Evolutionary conservation across 2,797 vertebrate species (phyloP).

Genomic region (Argentina silus): DNA sequence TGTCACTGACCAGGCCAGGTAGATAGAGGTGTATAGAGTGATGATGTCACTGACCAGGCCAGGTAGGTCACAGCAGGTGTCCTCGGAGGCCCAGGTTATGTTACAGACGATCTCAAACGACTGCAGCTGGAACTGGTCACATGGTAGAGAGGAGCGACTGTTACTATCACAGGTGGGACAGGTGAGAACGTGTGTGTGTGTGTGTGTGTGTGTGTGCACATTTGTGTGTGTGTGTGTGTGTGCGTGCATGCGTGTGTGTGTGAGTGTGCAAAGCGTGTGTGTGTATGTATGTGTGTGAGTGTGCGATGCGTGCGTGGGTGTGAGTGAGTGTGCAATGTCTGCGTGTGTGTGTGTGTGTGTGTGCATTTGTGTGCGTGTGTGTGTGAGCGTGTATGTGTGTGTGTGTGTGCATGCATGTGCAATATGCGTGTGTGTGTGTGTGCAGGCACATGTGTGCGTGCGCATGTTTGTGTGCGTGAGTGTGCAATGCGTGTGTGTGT

Average conservation of each 20-base stretch:
- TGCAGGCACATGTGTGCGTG: too few species aligned
- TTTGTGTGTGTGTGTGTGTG: neutral
- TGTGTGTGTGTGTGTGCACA: neutral
- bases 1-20: slow-evolving; percentile 70
- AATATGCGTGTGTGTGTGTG: neutral
- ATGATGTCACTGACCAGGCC: slow-evolving; percentile 75
- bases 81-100: slow-evolving; percentile 82
- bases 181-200: neutral
- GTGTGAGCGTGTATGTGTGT: too few species aligned
- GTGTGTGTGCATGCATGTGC: too few species aligned
- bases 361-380: neutral
- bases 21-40: too few species aligned
- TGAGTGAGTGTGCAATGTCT: too few species aligned
- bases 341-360: slow-evolving; percentile 4
- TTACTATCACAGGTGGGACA: neutral
- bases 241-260: neutral
- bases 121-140: slow-evolving; percentile 88
- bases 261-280: neutral
- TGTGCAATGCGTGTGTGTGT: too few species aligned
- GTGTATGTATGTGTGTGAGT: neutral
- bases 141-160: neutral
- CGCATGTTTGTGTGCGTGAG: neutral
- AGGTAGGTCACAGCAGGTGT: slow-evolving; percentile 91
- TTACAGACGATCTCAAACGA: slow-evolving; percentile 87
- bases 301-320: neutral